Evolutionary conservation across 2,797 vertebrate species (phyloP).

Genomic region (Steatocranus sp.): DNA sequence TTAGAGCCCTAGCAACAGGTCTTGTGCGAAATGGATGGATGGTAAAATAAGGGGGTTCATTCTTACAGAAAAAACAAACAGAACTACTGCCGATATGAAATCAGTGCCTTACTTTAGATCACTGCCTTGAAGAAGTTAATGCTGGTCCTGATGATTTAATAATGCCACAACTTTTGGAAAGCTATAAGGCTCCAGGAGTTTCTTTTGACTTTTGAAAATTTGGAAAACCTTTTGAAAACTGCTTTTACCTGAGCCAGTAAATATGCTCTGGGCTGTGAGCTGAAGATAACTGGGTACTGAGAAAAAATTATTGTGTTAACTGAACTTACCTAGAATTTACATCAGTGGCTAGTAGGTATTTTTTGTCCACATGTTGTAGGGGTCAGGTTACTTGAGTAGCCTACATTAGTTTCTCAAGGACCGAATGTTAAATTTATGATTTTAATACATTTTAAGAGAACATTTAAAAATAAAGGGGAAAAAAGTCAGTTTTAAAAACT

Average conservation of each 20-base stretch:
- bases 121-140: not conserved
- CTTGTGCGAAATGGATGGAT: not conserved
- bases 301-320: not conserved
- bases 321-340: not conserved
- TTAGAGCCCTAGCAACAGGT: not conserved
- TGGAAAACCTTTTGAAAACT: not conserved
- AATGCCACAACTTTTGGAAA: not conserved
- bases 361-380: not conserved
- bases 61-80: not conserved
- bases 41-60: not conserved
- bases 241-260: not conserved
- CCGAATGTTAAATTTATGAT: not conserved
- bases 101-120: not conserved
- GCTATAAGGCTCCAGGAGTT: not conserved
- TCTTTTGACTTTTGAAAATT: not conserved
- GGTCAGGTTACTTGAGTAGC: not conserved
- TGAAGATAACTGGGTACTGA: not conserved
- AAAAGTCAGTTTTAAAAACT: not conserved
- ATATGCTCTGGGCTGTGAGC: not conserved
- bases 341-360: not conserved
- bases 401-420: not conserved
- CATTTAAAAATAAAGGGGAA: not conserved
- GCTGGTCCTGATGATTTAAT: not conserved
- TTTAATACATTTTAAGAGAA: not conserved
- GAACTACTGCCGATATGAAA: not conserved